Conservation (phyloP, 2,113 vertebrate species). For the Callaeas wilsoni region DNA sequence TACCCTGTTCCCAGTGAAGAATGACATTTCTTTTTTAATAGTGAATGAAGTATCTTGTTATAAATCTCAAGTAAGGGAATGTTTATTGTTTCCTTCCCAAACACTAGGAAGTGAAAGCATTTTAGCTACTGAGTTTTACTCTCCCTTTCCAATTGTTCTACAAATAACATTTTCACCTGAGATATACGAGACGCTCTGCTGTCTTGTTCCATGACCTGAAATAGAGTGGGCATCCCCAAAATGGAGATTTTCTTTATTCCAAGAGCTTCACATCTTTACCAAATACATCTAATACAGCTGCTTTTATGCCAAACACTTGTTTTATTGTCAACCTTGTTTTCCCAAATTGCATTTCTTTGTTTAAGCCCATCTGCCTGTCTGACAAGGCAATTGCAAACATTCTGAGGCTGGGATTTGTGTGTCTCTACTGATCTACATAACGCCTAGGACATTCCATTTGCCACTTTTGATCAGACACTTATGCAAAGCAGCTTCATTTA, state of each 20-base stretch:
- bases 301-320: not conserved
- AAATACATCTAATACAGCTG: not conserved
- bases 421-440: not conserved
- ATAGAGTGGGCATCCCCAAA: not conserved
- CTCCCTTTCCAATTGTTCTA: not conserved
- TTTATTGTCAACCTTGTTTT: not conserved
- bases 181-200: not conserved
- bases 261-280: not conserved
- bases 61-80: not conserved
- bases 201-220: not conserved
- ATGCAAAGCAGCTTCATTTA: not conserved
- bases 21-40: not conserved
- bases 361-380: not conserved
- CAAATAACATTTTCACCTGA: not conserved
- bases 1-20: not conserved
- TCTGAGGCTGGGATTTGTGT: not conserved
- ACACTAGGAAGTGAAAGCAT: not conserved
- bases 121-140: not conserved
- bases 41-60: not conserved
- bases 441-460: not conserved
- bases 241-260: not conserved
- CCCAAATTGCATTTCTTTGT: not conserved
- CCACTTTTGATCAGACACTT: not conserved
- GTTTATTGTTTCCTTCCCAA: not conserved
- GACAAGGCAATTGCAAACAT: not conserved